Evolutionary conservation across 1,140 invertebrate genomes (phyloP), one percentile per base, ranked within the genome.

Genomic region (Gonioctena quinquepunctata): DNA sequence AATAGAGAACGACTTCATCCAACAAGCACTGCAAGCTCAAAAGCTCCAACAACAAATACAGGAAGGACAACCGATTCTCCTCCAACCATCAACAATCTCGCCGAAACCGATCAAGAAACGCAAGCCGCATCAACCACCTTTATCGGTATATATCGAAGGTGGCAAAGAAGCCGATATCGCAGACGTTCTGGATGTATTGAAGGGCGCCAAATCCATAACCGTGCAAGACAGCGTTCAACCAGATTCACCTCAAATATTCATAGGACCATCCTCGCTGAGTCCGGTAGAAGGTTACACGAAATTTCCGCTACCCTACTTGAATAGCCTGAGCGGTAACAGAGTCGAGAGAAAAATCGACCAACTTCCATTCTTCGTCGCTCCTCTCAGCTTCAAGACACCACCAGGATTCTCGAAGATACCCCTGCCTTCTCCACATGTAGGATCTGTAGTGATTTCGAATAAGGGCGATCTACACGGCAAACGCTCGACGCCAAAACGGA

Each of bases 341-440:
- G 88, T 90, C 4, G 91, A 93, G 76, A 87, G 89, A 59, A 92
- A 92, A 81, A 87, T 93, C 1, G 86, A 90, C 52, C 88, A 90
- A 72, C 73, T 92, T 1, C 93, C 93, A 7, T 94, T 94, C 81
- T 94, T 94, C 63, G 93, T 94, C 0, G 93, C 93, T 2, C 93
- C 93, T 1, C 78, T 94, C 7, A 94, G 91, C 75, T 94, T 94
- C 73, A 90, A 91, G 72, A 91, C 93, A 21, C 93, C 92, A 0
- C 84, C 87, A 13, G 93, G 92, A 11, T 94, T 93, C 78, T 90
- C 92, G 0, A 94, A 94, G 82, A 94, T 94, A 65, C 89, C 92
- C 0, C 89, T 94, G 77, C 93, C 93, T 1, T 90, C 92, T 0
- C 93, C 93, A 1, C 93, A 94, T 80, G 92, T 94, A 2, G 93